phyloP scores from a whole-genome alignment of 1,140 invertebrate species.

The Bombus picipes region DNA sequence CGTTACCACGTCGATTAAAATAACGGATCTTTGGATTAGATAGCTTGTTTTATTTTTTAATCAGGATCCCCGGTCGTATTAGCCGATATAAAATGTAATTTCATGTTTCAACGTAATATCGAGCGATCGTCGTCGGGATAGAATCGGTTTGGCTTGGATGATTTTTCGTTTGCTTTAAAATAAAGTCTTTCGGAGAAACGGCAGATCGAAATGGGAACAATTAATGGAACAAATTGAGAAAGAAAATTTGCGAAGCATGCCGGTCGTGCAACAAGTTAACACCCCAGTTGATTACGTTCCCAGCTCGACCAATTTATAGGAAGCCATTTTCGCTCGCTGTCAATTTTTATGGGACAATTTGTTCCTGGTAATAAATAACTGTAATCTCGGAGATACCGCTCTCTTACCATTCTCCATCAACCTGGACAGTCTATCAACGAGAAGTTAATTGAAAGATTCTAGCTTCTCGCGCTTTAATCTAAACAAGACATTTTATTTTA shows the following conservation, averaged over 20 bases:
- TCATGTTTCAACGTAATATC: background rate
- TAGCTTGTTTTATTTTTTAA: background rate
- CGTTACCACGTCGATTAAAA: conserved; percentile 2
- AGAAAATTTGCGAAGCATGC: background rate
- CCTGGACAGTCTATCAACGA: background rate
- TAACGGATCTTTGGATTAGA: conserved; percentile 11
- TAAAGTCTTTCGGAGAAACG: background rate
- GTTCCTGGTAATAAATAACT: background rate
- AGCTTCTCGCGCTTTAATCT: no score
- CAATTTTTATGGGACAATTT: background rate
- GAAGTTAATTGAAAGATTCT: background rate
- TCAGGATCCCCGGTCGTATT: background rate
- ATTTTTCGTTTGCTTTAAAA: background rate
- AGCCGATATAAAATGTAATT: background rate
- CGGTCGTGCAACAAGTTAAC: conserved; percentile 27
- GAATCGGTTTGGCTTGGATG: background rate
- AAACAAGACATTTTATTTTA: background rate
- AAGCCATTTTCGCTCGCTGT: background rate
- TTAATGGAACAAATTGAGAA: no score
- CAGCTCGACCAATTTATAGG: background rate
- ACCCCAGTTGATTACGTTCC: background rate
- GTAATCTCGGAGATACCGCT: background rate
- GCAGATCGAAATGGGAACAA: no score
- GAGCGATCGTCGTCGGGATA: background rate
- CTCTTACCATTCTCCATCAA: background rate